Conservation (phyloP, 2,888 invertebrate genomes). For the Campaea margaritaria region DNA sequence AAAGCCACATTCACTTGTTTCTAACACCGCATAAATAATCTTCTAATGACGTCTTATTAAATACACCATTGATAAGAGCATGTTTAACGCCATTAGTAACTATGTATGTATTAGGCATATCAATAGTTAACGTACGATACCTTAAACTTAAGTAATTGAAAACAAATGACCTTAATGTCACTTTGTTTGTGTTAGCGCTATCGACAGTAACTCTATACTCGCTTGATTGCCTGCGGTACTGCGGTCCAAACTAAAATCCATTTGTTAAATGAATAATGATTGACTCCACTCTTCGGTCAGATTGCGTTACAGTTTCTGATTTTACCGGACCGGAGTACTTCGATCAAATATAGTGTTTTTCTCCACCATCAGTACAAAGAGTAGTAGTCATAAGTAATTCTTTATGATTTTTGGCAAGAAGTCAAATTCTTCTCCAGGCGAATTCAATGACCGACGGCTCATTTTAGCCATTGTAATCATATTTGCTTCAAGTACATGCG, state of each 20-base stretch:
- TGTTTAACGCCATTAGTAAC: background rate
- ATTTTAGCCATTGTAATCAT: conserved; percentile 40
- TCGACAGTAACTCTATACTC: conserved; percentile 46
- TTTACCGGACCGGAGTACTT: conserved; percentile 22
- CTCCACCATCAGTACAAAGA: conserved; percentile 24
- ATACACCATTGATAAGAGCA: conserved; percentile 29
- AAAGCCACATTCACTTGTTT: too few relatives aligned
- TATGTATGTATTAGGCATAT: too few relatives aligned
- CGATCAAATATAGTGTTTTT: conserved; percentile 24
- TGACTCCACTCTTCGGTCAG: conserved; percentile 40
- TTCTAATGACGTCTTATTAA: background rate
- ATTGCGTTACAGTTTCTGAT: conserved; percentile 30
- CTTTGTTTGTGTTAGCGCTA: conserved; percentile 19
- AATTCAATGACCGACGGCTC: conserved; percentile 46
- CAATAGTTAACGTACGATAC: too few relatives aligned
- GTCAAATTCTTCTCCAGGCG: conserved; percentile 47
- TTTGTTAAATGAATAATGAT: conserved; percentile 59
- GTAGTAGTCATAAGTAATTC: conserved; percentile 40
- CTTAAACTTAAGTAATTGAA: conserved; percentile 3
- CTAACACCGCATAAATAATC: too few relatives aligned
- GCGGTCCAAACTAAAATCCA: conserved; percentile 42
- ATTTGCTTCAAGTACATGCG: conserved; percentile 26
- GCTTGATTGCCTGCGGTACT: conserved; percentile 39
- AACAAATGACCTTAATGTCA: conserved; percentile 13
- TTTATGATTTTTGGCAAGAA: conserved; percentile 51